A percentile compares a stretch with the other conserved stretches of the same genome.
phyloP scores from a whole-genome alignment of 1,140 invertebrate genomes.

The Lamellibrachia luymesi region DNA sequence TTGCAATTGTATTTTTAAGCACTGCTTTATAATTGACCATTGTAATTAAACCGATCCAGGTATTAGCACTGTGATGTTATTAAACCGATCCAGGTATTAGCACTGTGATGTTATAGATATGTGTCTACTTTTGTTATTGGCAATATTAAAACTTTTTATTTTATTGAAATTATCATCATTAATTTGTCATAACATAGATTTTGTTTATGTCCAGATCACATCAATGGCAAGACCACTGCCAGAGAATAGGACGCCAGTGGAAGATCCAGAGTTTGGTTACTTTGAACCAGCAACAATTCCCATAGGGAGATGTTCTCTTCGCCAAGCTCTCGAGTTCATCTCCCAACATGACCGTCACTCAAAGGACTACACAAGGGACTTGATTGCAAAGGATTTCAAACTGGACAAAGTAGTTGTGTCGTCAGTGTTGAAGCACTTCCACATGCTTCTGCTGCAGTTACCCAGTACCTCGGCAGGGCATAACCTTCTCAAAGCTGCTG shows the following conservation, averaged over 20 bases:
- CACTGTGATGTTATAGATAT: too few species aligned
- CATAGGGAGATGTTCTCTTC: background rate
- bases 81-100: too few species aligned
- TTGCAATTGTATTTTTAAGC: too few species aligned
- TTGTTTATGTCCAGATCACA: background rate
- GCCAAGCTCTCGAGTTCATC: conserved; percentile 12
- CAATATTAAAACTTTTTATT: too few species aligned
- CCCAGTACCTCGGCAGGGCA: background rate
- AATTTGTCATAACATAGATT: background rate
- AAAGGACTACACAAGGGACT: background rate
- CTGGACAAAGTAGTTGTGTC: background rate
- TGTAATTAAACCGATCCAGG: too few species aligned
- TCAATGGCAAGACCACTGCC: background rate
- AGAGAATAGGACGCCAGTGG: background rate
- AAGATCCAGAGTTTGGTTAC: background rate
- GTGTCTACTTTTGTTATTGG: too few species aligned
- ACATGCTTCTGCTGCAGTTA: background rate
- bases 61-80: too few species aligned
- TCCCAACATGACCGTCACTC: background rate
- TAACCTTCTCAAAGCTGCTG: background rate
- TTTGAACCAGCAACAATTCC: conserved; percentile 9
- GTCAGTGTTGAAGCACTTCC: background rate
- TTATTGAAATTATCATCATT: too few species aligned
- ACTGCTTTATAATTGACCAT: too few species aligned
- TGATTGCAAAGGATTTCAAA: background rate